Conservation (phyloP, 53 echinoderm and acorn worm genomes). For the Apostichopus leukothele region DNA sequence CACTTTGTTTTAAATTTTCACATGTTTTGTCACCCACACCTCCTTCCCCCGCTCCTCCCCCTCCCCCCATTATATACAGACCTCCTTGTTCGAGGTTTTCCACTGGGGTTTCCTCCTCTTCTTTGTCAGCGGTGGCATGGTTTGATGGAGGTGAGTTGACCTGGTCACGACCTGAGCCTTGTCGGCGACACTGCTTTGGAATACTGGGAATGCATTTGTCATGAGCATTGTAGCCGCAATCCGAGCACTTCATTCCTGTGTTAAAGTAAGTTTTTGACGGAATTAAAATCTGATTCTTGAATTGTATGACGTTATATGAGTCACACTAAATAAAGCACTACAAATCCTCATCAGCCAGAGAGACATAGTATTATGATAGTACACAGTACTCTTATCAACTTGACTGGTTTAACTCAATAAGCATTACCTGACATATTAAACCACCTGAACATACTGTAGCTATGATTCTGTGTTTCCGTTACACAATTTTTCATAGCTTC, state of each 20-base stretch:
- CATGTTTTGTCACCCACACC: background rate
- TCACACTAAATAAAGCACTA: too few relatives aligned
- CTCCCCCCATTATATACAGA: background rate
- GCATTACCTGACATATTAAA: too few relatives aligned
- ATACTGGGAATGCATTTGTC: slow-evolving; percentile 86
- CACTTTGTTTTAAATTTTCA: too few relatives aligned
- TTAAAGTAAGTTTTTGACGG: background rate
- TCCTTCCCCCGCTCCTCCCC: background rate
- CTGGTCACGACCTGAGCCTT: slow-evolving; percentile 82
- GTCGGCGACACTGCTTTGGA: slow-evolving; percentile 83
- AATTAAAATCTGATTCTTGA: background rate
- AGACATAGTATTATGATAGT: background rate
- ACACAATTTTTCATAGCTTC: too few relatives aligned
- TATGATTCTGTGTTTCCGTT: too few relatives aligned
- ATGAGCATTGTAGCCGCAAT: slow-evolving; percentile 93
- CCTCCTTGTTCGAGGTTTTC: slow-evolving; percentile 1
- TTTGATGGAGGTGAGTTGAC: slow-evolving; percentile 63
- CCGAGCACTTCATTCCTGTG: slow-evolving; percentile 94
- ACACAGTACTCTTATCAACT: too few relatives aligned
- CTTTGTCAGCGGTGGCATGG: slow-evolving; percentile 56
- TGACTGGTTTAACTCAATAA: too few relatives aligned
- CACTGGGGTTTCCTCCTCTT: slow-evolving; percentile 16
- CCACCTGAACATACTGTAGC: too few relatives aligned
- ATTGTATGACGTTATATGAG: background rate
- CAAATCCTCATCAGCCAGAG: too few relatives aligned